Percentiles rank a stretch among this genome's conserved stretches.
These are phyloP conservation scores for Bursaphelenchus okinawaensis DNA, from an alignment of 2,888 invertebrate genomes.

Conservation along the genomic window DNA sequence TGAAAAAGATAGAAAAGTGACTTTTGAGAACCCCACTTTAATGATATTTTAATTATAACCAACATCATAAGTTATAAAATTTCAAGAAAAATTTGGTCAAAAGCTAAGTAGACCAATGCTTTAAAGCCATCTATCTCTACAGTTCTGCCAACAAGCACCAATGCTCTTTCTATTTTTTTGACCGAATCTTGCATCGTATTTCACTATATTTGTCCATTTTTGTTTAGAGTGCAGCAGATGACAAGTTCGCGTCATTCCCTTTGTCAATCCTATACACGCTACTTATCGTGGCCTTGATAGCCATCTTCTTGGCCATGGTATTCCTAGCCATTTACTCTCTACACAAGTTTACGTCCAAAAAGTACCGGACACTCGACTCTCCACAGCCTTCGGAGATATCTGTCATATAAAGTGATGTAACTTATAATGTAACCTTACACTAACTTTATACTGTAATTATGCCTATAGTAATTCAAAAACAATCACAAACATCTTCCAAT, in stretches of 20 bases:
- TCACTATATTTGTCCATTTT: too few relatives aligned
- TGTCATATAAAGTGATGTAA: neutral
- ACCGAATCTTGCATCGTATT: too few relatives aligned
- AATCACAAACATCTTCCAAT: neutral
- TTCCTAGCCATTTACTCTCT: neutral
- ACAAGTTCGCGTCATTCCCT: neutral
- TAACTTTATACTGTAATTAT: too few relatives aligned
- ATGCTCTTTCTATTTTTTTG: too few relatives aligned
- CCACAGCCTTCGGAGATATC: neutral
- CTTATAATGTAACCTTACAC: too few relatives aligned
- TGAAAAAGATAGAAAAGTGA: too few relatives aligned
- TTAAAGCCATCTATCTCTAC: too few relatives aligned
- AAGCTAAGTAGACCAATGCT: too few relatives aligned
- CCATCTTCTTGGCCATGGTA: neutral
- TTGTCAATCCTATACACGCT: neutral
- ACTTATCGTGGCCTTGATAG: neutral
- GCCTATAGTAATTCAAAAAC: neutral
- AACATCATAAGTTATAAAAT: too few relatives aligned
- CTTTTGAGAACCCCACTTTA: neutral
- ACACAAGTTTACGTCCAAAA: neutral
- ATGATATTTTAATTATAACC: neutral
- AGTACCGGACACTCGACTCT: neutral
- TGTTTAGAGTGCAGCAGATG: neutral
- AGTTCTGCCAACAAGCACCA: too few relatives aligned
- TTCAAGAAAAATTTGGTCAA: too few relatives aligned